Evolutionary conservation across 2,113 vertebrate species (phyloP), one percentile per base, ranked within the genome.

Genomic region (Marcusenius ussheri): DNA sequence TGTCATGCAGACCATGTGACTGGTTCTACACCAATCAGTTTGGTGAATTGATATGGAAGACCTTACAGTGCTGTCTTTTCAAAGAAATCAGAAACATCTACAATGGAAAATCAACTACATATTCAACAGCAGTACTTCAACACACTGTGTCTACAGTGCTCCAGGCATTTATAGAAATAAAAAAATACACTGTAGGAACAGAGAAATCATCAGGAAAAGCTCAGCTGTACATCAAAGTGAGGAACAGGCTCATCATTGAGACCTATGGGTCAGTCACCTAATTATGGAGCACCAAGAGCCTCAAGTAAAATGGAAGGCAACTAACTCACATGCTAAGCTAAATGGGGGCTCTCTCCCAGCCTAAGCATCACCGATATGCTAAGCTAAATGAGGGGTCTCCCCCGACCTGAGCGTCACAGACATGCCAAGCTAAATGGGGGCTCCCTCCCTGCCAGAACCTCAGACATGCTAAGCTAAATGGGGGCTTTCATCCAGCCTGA

Each of bases 361-460:
- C n/a, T 13, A 13, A 74, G 31, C 70, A 15, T 74, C 27, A 74
- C 27, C 27, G 3, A 74, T 27, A 74, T 3, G 3, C 27, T 17
- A 17, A 74, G 11, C 3, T 74, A 77, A 77, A 77, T 77, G 3
- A 3, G 70, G 70, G 35, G 1, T 74, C n/a, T 39, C 15, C 39
- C 70, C 5, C 15, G 0, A 13, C n/a, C 27, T 1, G 31, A 77
- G 11, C 27, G 0, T 74, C 13, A 77, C 70, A 0, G 31, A 77
- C 0, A 77, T 0, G 13, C 70, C 0, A 77, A 77, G 70, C 1
- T 77, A 77, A 77, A 66, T 66, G 3, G 0, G 31, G 70, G 13
- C 0, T 39, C 11, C 0, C 27, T 0, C 66, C 11, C 11, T 0
- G 4, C 66, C n/a, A 0, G 66, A 74, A 0, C 31, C 31, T 39